These are phyloP conservation scores for Creontiades dilutus DNA, from an alignment of 2,888 invertebrate genomes.

Conservation along the genomic window DNA sequence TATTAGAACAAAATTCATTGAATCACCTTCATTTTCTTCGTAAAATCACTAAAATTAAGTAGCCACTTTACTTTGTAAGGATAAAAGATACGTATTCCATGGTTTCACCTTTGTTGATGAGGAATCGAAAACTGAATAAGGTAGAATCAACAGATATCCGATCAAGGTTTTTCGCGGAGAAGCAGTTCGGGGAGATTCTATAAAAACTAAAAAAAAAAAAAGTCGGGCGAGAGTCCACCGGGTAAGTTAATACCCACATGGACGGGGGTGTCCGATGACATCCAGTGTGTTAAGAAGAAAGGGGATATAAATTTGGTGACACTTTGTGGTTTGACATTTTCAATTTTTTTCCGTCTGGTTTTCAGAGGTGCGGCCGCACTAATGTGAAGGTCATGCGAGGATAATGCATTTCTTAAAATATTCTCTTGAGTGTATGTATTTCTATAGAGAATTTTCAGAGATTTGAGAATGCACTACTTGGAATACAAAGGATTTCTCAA, in stretches of 20 bases:
- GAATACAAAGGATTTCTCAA: too few relatives aligned
- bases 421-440: too few relatives aligned
- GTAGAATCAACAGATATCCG: neutral
- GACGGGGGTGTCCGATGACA: conserved; percentile 13
- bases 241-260: conserved; percentile 29
- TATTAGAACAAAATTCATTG: too few relatives aligned
- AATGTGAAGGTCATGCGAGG: neutral
- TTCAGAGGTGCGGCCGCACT: neutral
- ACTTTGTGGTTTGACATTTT: conserved; percentile 58
- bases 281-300: neutral
- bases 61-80: too few relatives aligned
- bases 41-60: too few relatives aligned
- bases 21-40: too few relatives aligned
- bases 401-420: too few relatives aligned
- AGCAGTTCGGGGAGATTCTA: neutral
- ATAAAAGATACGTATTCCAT: too few relatives aligned
- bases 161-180: neutral
- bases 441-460: too few relatives aligned
- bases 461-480: too few relatives aligned
- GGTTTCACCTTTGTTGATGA: too few relatives aligned
- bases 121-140: neutral
- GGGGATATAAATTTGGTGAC: conserved; percentile 42
- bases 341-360: conserved; percentile 21
- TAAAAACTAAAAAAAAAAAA: too few relatives aligned
- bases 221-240: neutral